These are phyloP conservation scores for Neolamprologus caudopunctatus DNA, from an alignment of 2,113 vertebrate genomes.

Conservation along the genomic window DNA sequence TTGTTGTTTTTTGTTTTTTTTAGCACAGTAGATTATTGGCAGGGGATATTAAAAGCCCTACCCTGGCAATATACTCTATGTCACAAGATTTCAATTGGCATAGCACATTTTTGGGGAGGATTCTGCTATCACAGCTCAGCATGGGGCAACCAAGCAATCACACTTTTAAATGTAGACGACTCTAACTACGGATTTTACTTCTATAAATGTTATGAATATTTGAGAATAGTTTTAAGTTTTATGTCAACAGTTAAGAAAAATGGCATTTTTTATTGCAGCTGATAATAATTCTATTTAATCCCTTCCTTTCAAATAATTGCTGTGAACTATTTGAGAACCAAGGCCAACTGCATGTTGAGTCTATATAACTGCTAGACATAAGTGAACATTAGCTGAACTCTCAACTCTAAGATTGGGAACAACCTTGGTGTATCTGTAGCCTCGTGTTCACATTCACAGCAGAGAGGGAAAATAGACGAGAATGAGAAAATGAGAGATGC, in stretches of 20 bases:
- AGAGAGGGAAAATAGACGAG: not conserved
- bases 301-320: not conserved
- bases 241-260: not conserved
- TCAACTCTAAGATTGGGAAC: not conserved
- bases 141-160: not conserved
- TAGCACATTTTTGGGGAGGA: not conserved
- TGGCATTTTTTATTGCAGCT: accelerated
- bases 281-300: not conserved
- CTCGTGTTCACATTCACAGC: not conserved
- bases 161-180: not conserved
- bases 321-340: not conserved
- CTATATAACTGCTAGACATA: not conserved
- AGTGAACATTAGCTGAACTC: not conserved
- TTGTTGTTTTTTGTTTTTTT: not conserved
- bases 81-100: not conserved
- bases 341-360: not conserved
- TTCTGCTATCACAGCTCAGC: not conserved
- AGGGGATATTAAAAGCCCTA: not conserved
- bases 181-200: not conserved
- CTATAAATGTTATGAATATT: not conserved
- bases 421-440: not conserved
- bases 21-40: not conserved
- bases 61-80: not conserved
- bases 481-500: not conserved
- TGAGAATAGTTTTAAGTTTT: not conserved